Percentiles rank a stretch among this genome's conserved stretches.
Evolutionary conservation across 2,797 vertebrate genomes (phyloP).

Genomic region (Periophthalmus magnuspinnatus): DNA sequence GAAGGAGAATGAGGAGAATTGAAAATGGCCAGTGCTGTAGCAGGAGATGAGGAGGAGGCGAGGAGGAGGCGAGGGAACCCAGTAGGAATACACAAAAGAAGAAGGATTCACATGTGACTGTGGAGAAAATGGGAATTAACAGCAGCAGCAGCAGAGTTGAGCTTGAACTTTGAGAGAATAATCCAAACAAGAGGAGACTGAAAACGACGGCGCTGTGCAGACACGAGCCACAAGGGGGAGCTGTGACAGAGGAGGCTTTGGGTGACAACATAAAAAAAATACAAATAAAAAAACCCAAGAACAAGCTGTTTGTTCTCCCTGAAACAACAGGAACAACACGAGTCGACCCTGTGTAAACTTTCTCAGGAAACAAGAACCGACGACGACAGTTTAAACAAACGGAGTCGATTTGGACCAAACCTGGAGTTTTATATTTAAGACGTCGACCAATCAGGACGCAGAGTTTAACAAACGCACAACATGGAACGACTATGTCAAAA

Average conservation of each 20-base stretch:
- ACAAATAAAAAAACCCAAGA: slow-evolving; percentile 20
- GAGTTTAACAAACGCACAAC: slow-evolving; percentile 62
- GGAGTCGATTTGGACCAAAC: slow-evolving; percentile 53
- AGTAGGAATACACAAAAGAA: slow-evolving; percentile 24
- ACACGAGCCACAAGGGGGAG: slow-evolving; percentile 73
- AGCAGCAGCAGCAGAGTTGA: slow-evolving; percentile 54
- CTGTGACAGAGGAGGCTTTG: slow-evolving; percentile 64
- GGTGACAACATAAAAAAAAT: slow-evolving; percentile 25
- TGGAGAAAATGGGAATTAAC: slow-evolving; percentile 56
- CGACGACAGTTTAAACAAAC: slow-evolving; percentile 48
- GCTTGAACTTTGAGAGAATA: slow-evolving; percentile 54
- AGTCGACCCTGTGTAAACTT: slow-evolving; percentile 62
- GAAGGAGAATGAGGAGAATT: slow-evolving; percentile 76
- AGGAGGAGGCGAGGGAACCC: slow-evolving; percentile 47
- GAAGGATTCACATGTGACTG: slow-evolving; percentile 25
- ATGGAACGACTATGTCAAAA: slow-evolving; percentile 60
- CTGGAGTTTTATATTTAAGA: slow-evolving; percentile 77
- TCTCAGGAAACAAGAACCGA: slow-evolving; percentile 53
- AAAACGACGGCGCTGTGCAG: slow-evolving; percentile 40
- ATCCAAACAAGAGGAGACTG: slow-evolving; percentile 40
- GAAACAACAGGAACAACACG: slow-evolving; percentile 64
- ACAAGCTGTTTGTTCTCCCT: slow-evolving; percentile 62
- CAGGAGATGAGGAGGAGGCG: slow-evolving; percentile 73
- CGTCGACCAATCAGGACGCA: slow-evolving; percentile 62
- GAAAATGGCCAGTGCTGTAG: slow-evolving; percentile 75